Evolutionary conservation across 2,888 invertebrate genomes (phyloP).

Genomic region (Archips crataeganus): DNA sequence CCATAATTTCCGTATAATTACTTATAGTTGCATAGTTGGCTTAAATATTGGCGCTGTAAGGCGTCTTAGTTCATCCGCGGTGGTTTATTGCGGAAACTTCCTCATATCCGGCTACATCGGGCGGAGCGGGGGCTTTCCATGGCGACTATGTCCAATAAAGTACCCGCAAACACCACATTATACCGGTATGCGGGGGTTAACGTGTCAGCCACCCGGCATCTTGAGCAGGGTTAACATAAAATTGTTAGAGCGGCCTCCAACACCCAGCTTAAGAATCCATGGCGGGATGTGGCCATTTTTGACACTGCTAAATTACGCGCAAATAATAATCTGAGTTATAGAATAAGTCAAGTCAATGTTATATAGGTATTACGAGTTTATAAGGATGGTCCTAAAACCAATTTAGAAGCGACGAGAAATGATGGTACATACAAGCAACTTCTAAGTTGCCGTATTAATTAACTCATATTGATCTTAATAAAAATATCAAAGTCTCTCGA

Average conservation of each 20-base stretch:
- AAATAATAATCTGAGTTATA: neutral
- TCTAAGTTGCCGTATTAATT: too few relatives aligned
- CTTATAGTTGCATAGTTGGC: neutral
- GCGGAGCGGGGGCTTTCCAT: slow-evolving; percentile 34
- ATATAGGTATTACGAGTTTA: too few relatives aligned
- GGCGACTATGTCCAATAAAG: slow-evolving; percentile 28
- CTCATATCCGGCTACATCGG: slow-evolving; percentile 42
- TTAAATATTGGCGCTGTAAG: neutral
- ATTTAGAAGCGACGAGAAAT: neutral
- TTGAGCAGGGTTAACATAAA: slow-evolving; percentile 10
- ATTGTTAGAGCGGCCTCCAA: neutral
- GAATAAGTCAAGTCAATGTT: neutral
- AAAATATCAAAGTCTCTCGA: too few relatives aligned
- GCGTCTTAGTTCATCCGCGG: neutral
- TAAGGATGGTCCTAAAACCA: neutral
- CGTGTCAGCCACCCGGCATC: slow-evolving; percentile 2
- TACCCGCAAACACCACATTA: slow-evolving; percentile 19
- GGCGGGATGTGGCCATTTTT: neutral
- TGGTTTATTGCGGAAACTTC: slow-evolving; percentile 35
- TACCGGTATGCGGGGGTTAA: neutral
- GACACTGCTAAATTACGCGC: neutral
- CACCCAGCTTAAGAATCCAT: slow-evolving; percentile 2
- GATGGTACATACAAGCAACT: neutral
- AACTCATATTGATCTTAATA: too few relatives aligned
- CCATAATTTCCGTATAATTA: neutral